These are phyloP conservation scores for Drosophila kuntzei DNA, from an alignment of 2,888 invertebrate species.

Conservation along the genomic window DNA sequence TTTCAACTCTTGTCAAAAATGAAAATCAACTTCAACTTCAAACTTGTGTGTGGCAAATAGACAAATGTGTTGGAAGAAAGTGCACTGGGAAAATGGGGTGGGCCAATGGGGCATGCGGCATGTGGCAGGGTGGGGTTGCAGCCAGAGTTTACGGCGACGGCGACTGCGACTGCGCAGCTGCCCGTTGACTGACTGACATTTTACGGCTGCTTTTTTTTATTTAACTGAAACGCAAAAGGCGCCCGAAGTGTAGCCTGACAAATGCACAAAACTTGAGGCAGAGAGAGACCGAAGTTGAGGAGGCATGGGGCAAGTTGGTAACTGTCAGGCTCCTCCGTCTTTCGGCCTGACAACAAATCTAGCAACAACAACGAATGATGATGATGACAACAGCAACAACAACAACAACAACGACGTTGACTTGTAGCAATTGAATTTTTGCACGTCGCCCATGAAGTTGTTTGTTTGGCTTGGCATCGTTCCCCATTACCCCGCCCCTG, in stretches of 20 bases:
- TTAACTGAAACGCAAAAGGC: constrained; percentile 54
- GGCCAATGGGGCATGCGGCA: constrained; percentile 15
- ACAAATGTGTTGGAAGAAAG: constrained; percentile 80
- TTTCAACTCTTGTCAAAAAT: constrained; percentile 82
- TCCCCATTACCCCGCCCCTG: constrained; percentile 28
- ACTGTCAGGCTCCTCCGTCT: constrained; percentile 30
- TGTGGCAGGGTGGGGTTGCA: constrained; percentile 4
- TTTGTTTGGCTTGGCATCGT: constrained; percentile 77
- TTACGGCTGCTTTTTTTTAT: constrained; percentile 57
- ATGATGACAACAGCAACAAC: constrained; percentile 44
- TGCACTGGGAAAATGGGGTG: constrained; percentile 51
- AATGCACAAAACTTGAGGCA: constrained; percentile 74
- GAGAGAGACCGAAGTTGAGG: constrained; percentile 7
- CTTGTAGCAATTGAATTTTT: constrained; percentile 82
- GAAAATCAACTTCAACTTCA: constrained; percentile 64
- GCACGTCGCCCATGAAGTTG: constrained; percentile 82
- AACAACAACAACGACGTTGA: constrained; percentile 47
- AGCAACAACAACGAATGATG: constrained; percentile 28
- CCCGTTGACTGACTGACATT: constrained; percentile 77
- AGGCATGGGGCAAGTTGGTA: constrained; percentile 29
- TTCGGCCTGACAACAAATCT: constrained; percentile 23
- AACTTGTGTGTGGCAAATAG: constrained; percentile 66
- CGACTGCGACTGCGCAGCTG: constrained; percentile 55
- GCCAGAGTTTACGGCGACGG: constrained; percentile 20
- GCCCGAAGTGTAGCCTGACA: constrained; percentile 78